Conservation (phyloP, 2,113 vertebrate species). For the Hippotragus niger region DNA sequence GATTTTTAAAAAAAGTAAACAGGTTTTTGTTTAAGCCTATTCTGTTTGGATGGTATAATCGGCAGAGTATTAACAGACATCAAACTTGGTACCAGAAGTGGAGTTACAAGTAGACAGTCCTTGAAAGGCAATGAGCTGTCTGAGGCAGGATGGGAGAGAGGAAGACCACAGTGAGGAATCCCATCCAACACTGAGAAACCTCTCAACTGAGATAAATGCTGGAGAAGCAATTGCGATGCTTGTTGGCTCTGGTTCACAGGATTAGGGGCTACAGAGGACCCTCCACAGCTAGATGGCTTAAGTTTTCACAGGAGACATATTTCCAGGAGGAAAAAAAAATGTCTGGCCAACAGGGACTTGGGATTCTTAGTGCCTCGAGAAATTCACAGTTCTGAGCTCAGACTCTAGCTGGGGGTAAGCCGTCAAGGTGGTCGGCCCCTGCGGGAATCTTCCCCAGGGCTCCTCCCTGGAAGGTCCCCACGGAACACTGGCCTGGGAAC, state of each 20-base stretch:
- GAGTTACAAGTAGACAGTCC: background rate
- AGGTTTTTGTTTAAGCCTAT: background rate
- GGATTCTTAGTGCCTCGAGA: background rate
- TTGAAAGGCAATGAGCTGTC: background rate
- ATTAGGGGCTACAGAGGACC: background rate
- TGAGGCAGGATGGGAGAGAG: background rate
- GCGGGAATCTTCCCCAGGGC: background rate
- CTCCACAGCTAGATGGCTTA: background rate
- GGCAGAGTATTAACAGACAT: background rate
- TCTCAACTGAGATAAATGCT: background rate
- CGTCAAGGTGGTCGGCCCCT: background rate
- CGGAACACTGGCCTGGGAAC: background rate
- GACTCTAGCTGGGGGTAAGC: background rate
- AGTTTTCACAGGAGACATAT: background rate
- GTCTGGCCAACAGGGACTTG: background rate
- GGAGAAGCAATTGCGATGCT: background rate
- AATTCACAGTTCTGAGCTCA: background rate
- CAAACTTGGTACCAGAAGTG: background rate
- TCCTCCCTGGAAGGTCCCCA: background rate
- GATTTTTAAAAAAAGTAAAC: background rate
- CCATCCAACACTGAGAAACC: background rate
- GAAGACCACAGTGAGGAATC: background rate
- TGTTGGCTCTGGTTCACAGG: background rate
- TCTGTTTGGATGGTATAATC: background rate
- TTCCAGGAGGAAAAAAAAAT: background rate